Evolutionary conservation across 2,113 vertebrate species (phyloP).

Genomic region (Scomber scombrus): DNA sequence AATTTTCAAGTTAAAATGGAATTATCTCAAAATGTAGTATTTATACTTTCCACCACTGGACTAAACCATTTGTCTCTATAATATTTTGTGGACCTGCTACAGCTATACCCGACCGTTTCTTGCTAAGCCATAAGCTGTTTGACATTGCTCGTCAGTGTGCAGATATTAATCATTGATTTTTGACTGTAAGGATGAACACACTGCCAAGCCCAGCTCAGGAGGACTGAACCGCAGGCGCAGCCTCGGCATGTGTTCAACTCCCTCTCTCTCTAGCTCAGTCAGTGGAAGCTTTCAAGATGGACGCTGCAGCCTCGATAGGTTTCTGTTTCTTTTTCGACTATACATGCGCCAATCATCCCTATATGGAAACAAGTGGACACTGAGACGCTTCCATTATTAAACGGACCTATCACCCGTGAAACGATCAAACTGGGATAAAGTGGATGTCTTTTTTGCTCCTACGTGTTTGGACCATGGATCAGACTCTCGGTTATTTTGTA

Average conservation of each 20-base stretch:
- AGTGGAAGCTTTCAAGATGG: conserved; percentile 76
- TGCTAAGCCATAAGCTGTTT: no score
- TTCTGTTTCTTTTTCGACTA: conserved; percentile 76
- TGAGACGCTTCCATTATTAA: rapidly evolving
- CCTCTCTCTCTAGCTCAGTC: conserved; percentile 14
- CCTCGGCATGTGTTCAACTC: not conserved
- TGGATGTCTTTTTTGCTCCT: not conserved
- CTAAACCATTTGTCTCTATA: no score
- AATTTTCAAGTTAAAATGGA: no score
- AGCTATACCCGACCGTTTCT: no score
- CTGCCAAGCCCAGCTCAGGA: not conserved
- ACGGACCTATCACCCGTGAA: rapidly evolving
- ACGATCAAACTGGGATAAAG: not conserved
- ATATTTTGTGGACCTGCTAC: no score
- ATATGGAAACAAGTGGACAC: not conserved
- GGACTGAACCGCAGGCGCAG: conserved; percentile 21
- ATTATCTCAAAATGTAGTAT: no score
- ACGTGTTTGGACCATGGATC: not conserved
- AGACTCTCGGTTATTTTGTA: conserved; percentile 11
- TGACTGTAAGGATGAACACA: no score
- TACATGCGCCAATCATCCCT: rapidly evolving
- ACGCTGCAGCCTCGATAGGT: conserved; percentile 66
- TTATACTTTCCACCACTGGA: no score
- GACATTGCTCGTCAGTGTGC: no score
- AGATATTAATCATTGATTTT: no score